These are phyloP conservation scores for Limosa lapponica DNA, from an alignment of 2,797 vertebrate species.

Conservation along the genomic window DNA sequence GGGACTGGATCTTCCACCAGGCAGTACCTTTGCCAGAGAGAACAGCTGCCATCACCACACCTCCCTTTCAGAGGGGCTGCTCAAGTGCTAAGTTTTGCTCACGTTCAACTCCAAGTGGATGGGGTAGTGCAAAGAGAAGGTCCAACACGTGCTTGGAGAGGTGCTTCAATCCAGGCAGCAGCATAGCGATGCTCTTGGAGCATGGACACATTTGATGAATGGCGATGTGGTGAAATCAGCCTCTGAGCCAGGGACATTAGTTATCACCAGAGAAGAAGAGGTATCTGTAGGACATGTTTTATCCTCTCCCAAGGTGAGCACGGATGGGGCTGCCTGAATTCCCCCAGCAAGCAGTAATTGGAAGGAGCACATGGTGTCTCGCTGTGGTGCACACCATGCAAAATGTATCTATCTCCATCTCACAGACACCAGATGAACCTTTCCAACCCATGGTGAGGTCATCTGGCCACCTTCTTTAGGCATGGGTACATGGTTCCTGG, in stretches of 20 bases:
- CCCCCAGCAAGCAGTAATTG: neutral
- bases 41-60: neutral
- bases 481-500: neutral
- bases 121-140: neutral
- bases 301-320: neutral
- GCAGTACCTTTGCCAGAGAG: neutral
- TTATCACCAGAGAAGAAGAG: neutral
- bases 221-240: neutral
- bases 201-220: rapidly evolving
- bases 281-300: neutral
- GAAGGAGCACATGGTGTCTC: rapidly evolving
- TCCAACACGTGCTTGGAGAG: neutral
- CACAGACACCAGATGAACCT: neutral
- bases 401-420: neutral
- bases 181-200: rapidly evolving
- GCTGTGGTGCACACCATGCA: neutral
- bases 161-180: neutral
- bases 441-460: neutral
- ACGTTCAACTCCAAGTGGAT: rapidly evolving
- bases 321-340: neutral
- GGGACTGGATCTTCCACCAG: neutral
- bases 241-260: neutral
- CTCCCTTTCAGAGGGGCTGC: neutral
- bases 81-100: neutral
- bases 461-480: neutral